These are phyloP conservation scores for Latrodectus geometricus DNA, from an alignment of 1,140 invertebrate genomes.

Conservation along the genomic window DNA sequence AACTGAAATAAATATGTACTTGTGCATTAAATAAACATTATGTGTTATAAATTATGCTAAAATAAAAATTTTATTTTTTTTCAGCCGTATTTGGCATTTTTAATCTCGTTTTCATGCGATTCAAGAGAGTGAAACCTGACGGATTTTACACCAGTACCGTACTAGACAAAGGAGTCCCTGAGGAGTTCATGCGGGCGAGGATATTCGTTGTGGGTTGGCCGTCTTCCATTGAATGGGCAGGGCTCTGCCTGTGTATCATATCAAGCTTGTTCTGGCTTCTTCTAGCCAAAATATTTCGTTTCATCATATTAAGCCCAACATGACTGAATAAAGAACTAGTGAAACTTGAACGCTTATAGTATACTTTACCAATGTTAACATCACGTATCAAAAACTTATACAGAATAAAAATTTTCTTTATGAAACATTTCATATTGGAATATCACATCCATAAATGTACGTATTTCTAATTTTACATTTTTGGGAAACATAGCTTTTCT, in stretches of 20 bases:
- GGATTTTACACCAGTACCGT: conserved; percentile 66
- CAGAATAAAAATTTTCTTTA: too few relatives aligned
- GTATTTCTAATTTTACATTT: too few relatives aligned
- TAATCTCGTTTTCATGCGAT: conserved; percentile 89
- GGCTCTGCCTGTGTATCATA: conserved; percentile 81
- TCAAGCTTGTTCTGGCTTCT: conserved; percentile 87
- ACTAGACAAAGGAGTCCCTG: conserved; percentile 60
- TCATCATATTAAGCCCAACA: conserved; percentile 67
- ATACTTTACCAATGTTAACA: too few relatives aligned
- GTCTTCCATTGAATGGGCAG: conserved; percentile 83
- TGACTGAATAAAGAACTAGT: neutral
- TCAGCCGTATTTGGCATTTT: conserved; percentile 87
- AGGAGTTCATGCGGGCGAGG: conserved; percentile 74
- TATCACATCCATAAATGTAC: too few relatives aligned
- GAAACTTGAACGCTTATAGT: too few relatives aligned
- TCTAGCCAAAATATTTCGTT: conserved; percentile 88
- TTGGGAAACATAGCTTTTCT: too few relatives aligned
- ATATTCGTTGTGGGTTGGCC: conserved; percentile 85
- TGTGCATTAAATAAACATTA: too few relatives aligned
- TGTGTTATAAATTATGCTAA: too few relatives aligned
- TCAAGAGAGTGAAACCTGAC: conserved; percentile 80
- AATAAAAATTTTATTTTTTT: neutral
- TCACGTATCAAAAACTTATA: too few relatives aligned
- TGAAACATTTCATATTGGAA: too few relatives aligned
- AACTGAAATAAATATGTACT: too few relatives aligned